These are phyloP conservation scores for Andrena haemorrhoa DNA, from an alignment of 2,888 invertebrate species.

Conservation along the genomic window DNA sequence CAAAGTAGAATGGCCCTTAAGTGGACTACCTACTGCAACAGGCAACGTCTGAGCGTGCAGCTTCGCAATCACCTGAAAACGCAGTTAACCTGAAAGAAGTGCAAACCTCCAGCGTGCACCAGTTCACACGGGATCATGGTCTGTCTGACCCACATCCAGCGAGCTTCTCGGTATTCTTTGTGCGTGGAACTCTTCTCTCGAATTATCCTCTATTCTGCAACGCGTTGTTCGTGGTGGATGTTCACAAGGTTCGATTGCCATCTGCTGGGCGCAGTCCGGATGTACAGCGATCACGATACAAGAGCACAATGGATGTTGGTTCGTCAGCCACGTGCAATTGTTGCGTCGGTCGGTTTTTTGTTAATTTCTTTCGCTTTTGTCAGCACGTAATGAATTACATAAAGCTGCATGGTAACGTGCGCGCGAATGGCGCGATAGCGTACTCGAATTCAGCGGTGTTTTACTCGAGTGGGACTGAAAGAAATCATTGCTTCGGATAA, in stretches of 20 bases:
- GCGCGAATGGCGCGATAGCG: background rate
- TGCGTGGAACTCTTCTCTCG: conserved; percentile 10
- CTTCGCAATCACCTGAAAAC: too few relatives aligned
- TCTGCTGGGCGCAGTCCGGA: background rate
- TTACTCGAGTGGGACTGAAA: background rate
- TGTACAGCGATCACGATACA: background rate
- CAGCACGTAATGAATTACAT: background rate
- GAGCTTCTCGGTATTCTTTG: conserved; percentile 21
- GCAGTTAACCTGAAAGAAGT: background rate
- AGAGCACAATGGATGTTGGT: background rate
- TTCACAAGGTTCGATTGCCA: background rate
- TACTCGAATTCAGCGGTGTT: background rate
- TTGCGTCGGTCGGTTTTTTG: background rate
- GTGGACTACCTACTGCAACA: too few relatives aligned
- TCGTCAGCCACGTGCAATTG: background rate
- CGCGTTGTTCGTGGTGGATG: background rate
- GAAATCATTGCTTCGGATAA: background rate
- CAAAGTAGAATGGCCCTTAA: too few relatives aligned
- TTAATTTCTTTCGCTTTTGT: conserved; percentile 1
- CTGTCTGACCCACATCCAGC: conserved; percentile 16
- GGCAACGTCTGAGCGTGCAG: too few relatives aligned
- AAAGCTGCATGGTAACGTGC: background rate
- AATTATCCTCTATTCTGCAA: conserved; percentile 1
- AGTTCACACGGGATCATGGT: conserved; percentile 15
- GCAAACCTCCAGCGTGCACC: conserved; percentile 3